phyloP scores from a whole-genome alignment of 1,140 invertebrate genomes.

The Brachionus paranguensis region DNA sequence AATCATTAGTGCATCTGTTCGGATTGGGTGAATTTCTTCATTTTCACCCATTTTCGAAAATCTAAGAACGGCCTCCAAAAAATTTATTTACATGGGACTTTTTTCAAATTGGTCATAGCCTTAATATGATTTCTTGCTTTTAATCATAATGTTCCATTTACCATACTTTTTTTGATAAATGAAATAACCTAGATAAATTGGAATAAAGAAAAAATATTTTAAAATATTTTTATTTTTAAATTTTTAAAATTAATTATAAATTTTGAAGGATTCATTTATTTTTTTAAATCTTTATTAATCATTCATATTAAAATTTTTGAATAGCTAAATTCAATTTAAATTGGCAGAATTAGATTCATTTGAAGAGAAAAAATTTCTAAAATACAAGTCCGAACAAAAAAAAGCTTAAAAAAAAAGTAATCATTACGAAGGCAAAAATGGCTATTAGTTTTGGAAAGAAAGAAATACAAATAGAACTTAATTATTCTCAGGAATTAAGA shows the following conservation, averaged over 20 bases:
- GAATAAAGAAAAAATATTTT: not conserved
- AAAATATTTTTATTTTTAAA: not conserved
- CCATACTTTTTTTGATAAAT: not conserved
- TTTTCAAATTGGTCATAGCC: no score
- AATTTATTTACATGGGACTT: no score
- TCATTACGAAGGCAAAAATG: not conserved
- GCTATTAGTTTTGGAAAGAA: not conserved
- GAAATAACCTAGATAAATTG: not conserved
- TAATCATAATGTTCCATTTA: no score
- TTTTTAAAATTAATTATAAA: not conserved
- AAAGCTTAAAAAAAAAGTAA: not conserved
- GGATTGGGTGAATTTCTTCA: no score
- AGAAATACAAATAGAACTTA: not conserved
- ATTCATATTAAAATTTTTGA: not conserved
- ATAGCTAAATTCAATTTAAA: not conserved
- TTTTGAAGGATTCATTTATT: not conserved
- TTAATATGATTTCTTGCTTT: no score
- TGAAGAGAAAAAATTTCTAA: not conserved
- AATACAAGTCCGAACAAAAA: not conserved
- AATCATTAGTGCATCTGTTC: no score
- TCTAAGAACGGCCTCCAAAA: no score
- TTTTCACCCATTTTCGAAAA: no score
- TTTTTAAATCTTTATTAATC: not conserved
- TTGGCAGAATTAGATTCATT: not conserved
- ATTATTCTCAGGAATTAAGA: not conserved